Evolutionary conservation across 1,140 invertebrate genomes (phyloP), one percentile per base, ranked within the genome.

Genomic region (Cydia splendana): DNA sequence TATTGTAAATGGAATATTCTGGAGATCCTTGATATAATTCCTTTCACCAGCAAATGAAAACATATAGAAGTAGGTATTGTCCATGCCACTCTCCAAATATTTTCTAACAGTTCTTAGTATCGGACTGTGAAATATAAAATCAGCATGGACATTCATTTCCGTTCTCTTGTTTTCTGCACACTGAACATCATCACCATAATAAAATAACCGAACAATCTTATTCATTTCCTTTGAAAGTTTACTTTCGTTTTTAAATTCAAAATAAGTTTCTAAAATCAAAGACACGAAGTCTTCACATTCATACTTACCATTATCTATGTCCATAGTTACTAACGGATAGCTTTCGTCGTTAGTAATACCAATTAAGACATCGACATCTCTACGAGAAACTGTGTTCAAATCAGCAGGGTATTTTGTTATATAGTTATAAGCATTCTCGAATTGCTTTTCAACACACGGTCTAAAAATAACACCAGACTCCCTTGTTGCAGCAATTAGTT

Each of bases 381-480:
- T 79, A 4, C 30, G 30, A 30, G 30, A 30, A 4, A 77, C 69
- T 48, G 79, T 84, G 13, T 34, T 48, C 53, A 75, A 42, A 74
- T 80, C 78, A 15, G 76, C 15, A n/a, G 83, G 78, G 67, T 82
- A 57, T 53, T 78, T 73, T 2, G 53, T 65, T 28, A 84, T 42
- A 62, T 81, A 80, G 5, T 69, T 76, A 28, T 83, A 74, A 0
- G 82, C 78, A 42, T 74, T 65, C 30, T 79, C 74, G 75, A 85
- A 85, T 75, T 74, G 24, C 45, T 80, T 77, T 77, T 87, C 84
- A 3, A 83, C 51, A 38, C 84, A 86, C 15, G 78, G 76, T 9
- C 51, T 42, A 18, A 78, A 75, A 4, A 42, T 20, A 9, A 83
- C 5, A 15, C 48, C 24, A 2, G 81, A 34, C 13, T 76, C 75